Evolutionary conservation across 2,797 vertebrate genomes (phyloP).

Genomic region (Neosalanx taihuensis): DNA sequence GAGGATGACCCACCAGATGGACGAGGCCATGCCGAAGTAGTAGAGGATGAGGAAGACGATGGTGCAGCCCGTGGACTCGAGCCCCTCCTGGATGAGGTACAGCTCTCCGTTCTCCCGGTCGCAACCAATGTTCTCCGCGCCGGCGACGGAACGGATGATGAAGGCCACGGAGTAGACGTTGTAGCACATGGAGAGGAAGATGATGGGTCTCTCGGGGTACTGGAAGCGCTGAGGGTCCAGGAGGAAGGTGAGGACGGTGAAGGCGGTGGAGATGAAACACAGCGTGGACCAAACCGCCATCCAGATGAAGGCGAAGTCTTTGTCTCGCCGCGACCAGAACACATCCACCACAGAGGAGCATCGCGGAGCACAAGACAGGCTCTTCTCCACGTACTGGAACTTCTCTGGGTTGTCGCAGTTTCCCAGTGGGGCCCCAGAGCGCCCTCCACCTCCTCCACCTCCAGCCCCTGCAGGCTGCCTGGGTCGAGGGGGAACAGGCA

Average conservation of each 20-base stretch:
- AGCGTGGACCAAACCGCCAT: slow-evolving; percentile 85
- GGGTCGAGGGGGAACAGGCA: slow-evolving; percentile 65
- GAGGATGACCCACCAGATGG: slow-evolving; percentile 87
- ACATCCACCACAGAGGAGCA: slow-evolving; percentile 81
- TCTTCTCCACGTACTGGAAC: slow-evolving; percentile 83
- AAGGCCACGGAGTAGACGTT: slow-evolving; percentile 85
- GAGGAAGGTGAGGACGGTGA: slow-evolving; percentile 86
- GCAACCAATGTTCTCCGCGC: slow-evolving; percentile 82
- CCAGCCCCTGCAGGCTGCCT: slow-evolving; percentile 43
- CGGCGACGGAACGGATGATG: slow-evolving; percentile 81
- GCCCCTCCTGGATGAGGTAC: slow-evolving; percentile 83
- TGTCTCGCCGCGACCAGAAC: slow-evolving; percentile 83
- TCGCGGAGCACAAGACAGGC: slow-evolving; percentile 77
- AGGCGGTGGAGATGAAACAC: slow-evolving; percentile 85
- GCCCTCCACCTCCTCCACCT: slow-evolving; percentile 33
- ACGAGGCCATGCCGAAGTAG: slow-evolving; percentile 88
- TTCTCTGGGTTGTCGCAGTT: slow-evolving; percentile 79
- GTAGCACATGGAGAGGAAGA: slow-evolving; percentile 90
- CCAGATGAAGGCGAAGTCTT: slow-evolving; percentile 85
- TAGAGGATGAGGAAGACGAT: slow-evolving; percentile 86
- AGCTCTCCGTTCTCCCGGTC: slow-evolving; percentile 81
- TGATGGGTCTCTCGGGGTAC: slow-evolving; percentile 86
- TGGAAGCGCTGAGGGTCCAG: slow-evolving; percentile 86
- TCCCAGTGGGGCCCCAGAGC: slow-evolving; percentile 35
- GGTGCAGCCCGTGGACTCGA: slow-evolving; percentile 85